phyloP scores from a whole-genome alignment of 2,797 vertebrate species.

The Erethizon dorsatum region DNA sequence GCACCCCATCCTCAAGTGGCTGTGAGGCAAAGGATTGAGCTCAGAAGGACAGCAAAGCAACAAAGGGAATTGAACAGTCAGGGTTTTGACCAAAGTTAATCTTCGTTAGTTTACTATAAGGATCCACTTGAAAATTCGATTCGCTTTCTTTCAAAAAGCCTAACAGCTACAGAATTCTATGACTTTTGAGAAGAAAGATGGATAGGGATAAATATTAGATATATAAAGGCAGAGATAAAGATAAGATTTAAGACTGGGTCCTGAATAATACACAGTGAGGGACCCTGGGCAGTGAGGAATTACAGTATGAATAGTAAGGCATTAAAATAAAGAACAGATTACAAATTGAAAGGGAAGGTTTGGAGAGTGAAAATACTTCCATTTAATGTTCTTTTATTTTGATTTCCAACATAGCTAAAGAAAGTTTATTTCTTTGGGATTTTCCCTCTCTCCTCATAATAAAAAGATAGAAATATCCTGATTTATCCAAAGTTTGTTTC shows the following conservation, averaged over 20 bases:
- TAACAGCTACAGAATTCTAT: background rate
- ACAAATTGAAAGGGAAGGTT: slow-evolving; percentile 20
- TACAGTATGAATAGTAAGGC: background rate
- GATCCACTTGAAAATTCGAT: background rate
- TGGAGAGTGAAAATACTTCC: slow-evolving; percentile 13
- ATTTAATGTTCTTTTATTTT: slow-evolving; percentile 20
- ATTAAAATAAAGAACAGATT: slow-evolving; percentile 20
- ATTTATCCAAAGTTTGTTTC: slow-evolving; percentile 42
- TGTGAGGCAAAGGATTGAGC: background rate
- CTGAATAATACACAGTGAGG: slow-evolving; percentile 16
- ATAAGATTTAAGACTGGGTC: background rate
- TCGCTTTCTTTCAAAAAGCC: background rate
- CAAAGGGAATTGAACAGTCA: background rate
- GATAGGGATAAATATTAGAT: background rate
- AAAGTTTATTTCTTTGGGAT: slow-evolving; percentile 52
- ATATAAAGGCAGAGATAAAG: slow-evolving; percentile 3
- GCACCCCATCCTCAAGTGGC: background rate
- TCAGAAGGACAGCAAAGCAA: background rate
- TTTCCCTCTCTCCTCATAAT: slow-evolving; percentile 53
- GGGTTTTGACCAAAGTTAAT: background rate
- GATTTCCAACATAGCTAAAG: slow-evolving; percentile 36
- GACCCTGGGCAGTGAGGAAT: background rate
- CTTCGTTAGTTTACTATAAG: background rate
- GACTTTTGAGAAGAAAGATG: background rate
- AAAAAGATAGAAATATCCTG: slow-evolving; percentile 67